Base-by-base conservation (phyloP, 2,888 invertebrate species). In the Isotomurus palustris region DNA sequence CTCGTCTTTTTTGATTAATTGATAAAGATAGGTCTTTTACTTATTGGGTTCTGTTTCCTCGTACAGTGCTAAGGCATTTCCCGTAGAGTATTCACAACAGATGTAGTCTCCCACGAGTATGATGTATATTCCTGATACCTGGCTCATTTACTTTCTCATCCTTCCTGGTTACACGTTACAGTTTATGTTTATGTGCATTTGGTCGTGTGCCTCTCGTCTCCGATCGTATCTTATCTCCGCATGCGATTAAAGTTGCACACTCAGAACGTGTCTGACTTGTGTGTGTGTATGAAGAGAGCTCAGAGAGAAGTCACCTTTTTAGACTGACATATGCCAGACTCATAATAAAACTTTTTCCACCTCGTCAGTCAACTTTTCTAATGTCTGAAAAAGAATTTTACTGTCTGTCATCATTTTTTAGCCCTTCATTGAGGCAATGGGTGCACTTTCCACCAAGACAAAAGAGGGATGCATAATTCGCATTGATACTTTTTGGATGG, bases 361-460 rank as follows among this genome's bases (percentile, higher is more conserved):
- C 43, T 43, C 43, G 43, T 43, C 43, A 43, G 43, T 43, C 43
- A 43, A 43, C 17, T 43, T 43, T 43, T 43, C 24, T 24, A 6
- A 22, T 17, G 24, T 12, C 6, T 22, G 24, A 43, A 14, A 22
- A 21, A 43, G 24, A 22, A 24, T 12, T 8, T 22, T 10, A 22
- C 43, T 5, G 43, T 43, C 43, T 22, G 43, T 43, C 24, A 43
- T 12, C 21, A 43, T 22, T 43, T 19, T 22, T 21, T 22, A 43
- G 21, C 10, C 24, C 12, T 43, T 5, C 14, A 14, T 10, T 14
- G 8, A 14, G 19, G 17, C 12, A 14, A 40, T 43, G 43, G 43
- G 43, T 43, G 43, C 43, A 43, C 14, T 22, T 43, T 12, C 14
- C 24, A 43, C n/a, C 38, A 8, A 38, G 5, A 5, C 17, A 19